Evolutionary conservation across 2,797 vertebrate species (phyloP), one percentile per base, ranked within the genome.

Genomic region (Sebastes hubbsi): DNA sequence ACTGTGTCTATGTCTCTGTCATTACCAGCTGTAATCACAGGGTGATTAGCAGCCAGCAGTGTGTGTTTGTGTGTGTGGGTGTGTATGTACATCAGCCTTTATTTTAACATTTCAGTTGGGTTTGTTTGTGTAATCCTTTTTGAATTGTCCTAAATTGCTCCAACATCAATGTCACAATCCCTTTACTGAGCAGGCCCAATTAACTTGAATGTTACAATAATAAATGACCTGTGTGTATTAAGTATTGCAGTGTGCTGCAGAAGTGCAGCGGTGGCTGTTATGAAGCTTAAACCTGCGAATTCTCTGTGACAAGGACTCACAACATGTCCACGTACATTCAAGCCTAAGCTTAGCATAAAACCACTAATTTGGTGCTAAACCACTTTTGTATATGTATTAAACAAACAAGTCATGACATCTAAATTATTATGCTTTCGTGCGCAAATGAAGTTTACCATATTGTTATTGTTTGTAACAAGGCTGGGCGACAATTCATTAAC

Each of bases 1-100:
- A 77, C 49, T 65, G 25, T 78, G 70, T 85, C 69, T 32, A 30
- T 36, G 77, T 73, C 75, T 86, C 70, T 82, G 61, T 91, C 83
- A 91, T 92, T 92, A 91, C 77, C 82, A 60, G 72, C 75, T 81
- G 29, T 90, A 86, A 92, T 94, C 87, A 83, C 70, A 80, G 77
- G 22, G 66, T 68, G 60, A 90, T 92, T 87, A 89, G 77, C 16
- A 32, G 72, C 24, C 60, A 16, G 69, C 22, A 55, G 49, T 64
- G 69, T 70, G 63, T 80, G 72, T 13, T 12, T 86, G 49, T 64
- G 69, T 68, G 64, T 79, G 72, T 18, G 42, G 38, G 34, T 7
- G 42, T 46, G 42, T 46, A 16, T 18, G 16, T 46, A 8, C 29
- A n/a, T 61, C 59, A n/a, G 34, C 2, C n/a, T 64, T n/a, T n/a